A percentile compares a stretch with the other conserved stretches of the same genome.
These are phyloP conservation scores for Poecilia gillii DNA, from an alignment of 2,797 vertebrate species.

Conservation along the genomic window DNA sequence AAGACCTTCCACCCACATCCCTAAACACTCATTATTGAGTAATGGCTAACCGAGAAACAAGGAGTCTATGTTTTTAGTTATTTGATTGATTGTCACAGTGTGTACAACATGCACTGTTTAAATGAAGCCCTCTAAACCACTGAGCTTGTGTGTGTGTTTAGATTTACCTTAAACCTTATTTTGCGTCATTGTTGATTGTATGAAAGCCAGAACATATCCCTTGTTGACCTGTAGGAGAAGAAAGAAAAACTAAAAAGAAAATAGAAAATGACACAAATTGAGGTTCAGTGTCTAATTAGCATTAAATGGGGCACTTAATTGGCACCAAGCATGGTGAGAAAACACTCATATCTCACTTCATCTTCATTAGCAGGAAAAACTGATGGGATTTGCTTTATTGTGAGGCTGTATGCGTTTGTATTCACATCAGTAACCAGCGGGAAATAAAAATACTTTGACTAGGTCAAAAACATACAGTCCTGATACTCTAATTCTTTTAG, in stretches of 20 bases:
- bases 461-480: slow-evolving; percentile 2
- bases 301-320: slow-evolving; percentile 82
- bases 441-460: slow-evolving; percentile 18
- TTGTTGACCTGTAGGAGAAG: slow-evolving; percentile 46
- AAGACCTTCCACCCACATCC: slow-evolving; percentile 2
- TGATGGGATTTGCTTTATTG: slow-evolving; percentile 66
- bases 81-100: slow-evolving; percentile 4
- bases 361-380: slow-evolving; percentile 79
- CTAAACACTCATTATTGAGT: slow-evolving; percentile 10
- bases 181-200: neutral
- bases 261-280: slow-evolving; percentile 77
- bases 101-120: neutral
- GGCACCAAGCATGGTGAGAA: slow-evolving; percentile 73
- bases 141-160: neutral
- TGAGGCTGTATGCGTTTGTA: slow-evolving; percentile 25
- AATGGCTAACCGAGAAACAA: slow-evolving; percentile 1
- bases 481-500: neutral
- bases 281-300: slow-evolving; percentile 80
- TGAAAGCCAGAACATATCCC: slow-evolving; percentile 17
- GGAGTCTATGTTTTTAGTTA: neutral
- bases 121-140: neutral
- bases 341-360: slow-evolving; percentile 81
- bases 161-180: neutral
- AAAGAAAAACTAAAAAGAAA: slow-evolving; percentile 68
- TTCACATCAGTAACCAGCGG: slow-evolving; percentile 18